Base-by-base conservation (phyloP, 2,113 vertebrate species). In the Sardina pilchardus region DNA sequence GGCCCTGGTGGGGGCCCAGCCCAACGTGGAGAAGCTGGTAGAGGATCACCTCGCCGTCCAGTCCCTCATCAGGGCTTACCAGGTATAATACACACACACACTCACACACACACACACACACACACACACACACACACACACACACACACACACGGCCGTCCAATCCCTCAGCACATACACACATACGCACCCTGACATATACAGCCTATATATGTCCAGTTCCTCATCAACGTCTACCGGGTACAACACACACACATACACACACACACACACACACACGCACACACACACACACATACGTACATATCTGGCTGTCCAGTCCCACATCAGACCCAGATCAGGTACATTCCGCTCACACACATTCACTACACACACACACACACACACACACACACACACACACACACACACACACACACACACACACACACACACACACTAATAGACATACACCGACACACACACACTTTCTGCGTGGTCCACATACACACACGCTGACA, bases 241-340 rank as follows among this genome's bases (percentile, higher is more conserved):
- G 39, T 42, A 42, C 39, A 42, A 2, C 53, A 56, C 53, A 56
- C 53, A 56, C 53, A 21, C 19, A 47, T 45, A 45, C 44, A 63
- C 56, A n/a, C 56, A 24, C 3, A n/a, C 56, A 63, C 56, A n/a
- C 56, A 63, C 56, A 24, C 56, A 63, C 19, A 24, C 21, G 21
- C 56, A 24, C 56, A 24, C 56, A 63, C 56, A 59, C 19, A 83
- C 53, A n/a, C 83, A 84, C 63, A 47, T n/a, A 1, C 98, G n/a
- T n/a, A n/a, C n/a, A n/a, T 4, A 99, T 82, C 92, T 99, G 0
- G 98, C 97, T 0, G 97, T 99, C 6, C 97, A 99, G 0, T 96
- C 97, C 0, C 97, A 99, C 85, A 97, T 99, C 91, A 95, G 98
- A 88, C 96, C 97, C 0, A 99, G 99, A 85, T n/a, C 98, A 99